Percentiles rank a stretch among this genome's conserved stretches.
phyloP scores from a whole-genome alignment of 2,797 vertebrate genomes.

The Pitangus sulphuratus region DNA sequence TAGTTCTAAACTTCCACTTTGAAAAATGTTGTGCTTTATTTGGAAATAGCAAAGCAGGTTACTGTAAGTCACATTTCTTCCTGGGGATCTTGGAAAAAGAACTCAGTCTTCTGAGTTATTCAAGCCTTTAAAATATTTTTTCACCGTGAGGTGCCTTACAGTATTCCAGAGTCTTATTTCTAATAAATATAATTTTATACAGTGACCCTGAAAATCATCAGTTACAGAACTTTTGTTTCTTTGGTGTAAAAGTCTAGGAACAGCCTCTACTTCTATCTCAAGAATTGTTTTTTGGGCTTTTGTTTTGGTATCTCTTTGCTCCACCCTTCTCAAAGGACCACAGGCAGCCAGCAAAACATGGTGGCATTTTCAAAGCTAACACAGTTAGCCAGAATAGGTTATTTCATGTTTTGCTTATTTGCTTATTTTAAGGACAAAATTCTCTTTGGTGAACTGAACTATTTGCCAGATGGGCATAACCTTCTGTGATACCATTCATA shows the following conservation, averaged over 20 bases:
- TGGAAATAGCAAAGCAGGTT: not conserved
- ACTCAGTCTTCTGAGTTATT: not conserved
- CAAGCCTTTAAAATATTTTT: conserved; percentile 25
- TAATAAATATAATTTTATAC: not conserved
- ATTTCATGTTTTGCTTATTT: not conserved
- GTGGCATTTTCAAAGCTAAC: not conserved
- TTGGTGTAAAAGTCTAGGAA: not conserved
- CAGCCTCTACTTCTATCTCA: not conserved
- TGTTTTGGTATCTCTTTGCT: not conserved
- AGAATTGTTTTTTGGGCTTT: not conserved
- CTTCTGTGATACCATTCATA: not conserved
- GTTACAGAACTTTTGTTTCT: not conserved
- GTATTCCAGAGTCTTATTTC: not conserved
- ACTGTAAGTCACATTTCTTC: not conserved
- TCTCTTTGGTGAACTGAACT: not conserved
- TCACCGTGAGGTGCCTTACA: conserved; percentile 46
- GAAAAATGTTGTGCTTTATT: not conserved
- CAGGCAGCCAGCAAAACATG: not conserved
- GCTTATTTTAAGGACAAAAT: not conserved
- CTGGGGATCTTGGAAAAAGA: not conserved
- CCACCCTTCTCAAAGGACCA: not conserved
- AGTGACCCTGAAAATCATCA: not conserved
- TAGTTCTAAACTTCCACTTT: not conserved
- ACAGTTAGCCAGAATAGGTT: not conserved
- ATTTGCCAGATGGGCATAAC: not conserved